These are phyloP conservation scores for Stegodyphus dumicola DNA, from an alignment of 1,140 invertebrate genomes.

Conservation along the genomic window DNA sequence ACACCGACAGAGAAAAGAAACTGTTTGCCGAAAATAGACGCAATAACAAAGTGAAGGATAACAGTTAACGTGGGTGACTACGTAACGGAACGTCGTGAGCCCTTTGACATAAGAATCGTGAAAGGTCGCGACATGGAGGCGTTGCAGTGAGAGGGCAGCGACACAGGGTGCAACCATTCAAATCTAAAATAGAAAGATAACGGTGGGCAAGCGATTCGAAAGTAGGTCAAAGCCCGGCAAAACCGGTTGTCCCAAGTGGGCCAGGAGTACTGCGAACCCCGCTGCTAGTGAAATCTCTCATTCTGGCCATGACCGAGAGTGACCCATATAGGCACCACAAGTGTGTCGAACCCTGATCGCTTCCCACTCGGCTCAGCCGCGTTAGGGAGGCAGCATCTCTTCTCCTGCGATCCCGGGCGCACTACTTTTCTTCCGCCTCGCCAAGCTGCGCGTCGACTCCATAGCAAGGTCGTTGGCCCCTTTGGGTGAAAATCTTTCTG, in stretches of 20 bases:
- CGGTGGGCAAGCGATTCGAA: constrained; percentile 1
- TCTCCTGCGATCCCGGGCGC: not conserved
- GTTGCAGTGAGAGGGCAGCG: not conserved
- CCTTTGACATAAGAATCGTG: constrained; percentile 34
- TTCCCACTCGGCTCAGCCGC: constrained; percentile 4
- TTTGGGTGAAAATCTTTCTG: not conserved
- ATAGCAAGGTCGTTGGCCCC: constrained; percentile 31
- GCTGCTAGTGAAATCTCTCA: constrained; percentile 43
- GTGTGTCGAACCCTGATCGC: constrained; percentile 42
- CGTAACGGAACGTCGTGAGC: not conserved
- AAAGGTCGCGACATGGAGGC: not conserved
- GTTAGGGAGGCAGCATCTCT: not conserved
- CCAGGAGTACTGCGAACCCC: constrained; percentile 42
- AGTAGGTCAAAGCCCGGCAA: constrained; percentile 54
- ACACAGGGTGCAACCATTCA: constrained; percentile 18
- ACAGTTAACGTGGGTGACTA: no score
- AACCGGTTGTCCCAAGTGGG: constrained; percentile 43
- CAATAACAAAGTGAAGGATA: no score
- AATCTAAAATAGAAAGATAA: constrained; percentile 35
- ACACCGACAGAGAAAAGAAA: no score
- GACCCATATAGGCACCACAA: constrained; percentile 46
- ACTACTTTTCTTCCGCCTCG: not conserved
- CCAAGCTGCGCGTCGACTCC: not conserved
- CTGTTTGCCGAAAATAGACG: no score
- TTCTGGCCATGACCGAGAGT: constrained; percentile 51